Base-by-base conservation (phyloP, 2,113 vertebrate species). In the Syngnathus floridae region DNA sequence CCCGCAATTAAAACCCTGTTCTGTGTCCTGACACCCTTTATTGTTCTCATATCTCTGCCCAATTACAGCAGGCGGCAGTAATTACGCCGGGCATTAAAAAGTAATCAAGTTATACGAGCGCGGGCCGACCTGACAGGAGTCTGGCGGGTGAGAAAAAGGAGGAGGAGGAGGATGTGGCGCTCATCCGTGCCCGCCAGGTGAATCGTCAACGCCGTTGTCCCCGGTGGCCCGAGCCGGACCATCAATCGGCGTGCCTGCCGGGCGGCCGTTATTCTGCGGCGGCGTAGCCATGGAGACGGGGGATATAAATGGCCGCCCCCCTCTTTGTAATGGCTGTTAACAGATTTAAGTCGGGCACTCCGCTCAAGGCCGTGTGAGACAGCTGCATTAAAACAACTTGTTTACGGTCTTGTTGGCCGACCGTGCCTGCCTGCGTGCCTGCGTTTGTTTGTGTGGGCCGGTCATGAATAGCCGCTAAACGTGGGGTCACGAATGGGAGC, bases 71-170 rank as follows among this genome's bases (percentile, higher is more conserved):
- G 71, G 81, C 84, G 61, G 83, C 77, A 87, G 86, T 91, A 88
- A 91, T 90, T 90, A 90, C 67, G 58, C 81, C 84, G 82, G 54
- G 83, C 90, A 91, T 90, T 91, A 91, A 90, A 90, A 91, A 87
- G 88, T 88, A 89, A 91, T 91, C 88, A 89, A 90, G 86, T 89
- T 88, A 86, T 90, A 91, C 70, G 82, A 90, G 87, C 82, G 82
- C 79, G 64, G 72, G 83, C 85, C 73, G 56, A 72, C 66, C 75
- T 75, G 83, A 84, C 77, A 78, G 75, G 80, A 76, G 26, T 77
- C 83, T 65, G 54, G 69, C 37, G 75, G 46, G 73, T 40, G n/a
- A 60, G 59, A 38, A 71, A 58, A 49, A 38, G 63, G 22, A 48
- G 69, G 58, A 21, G 69, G 12, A 21, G 35, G 45, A 74, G 51